Evolutionary conservation across 2,797 vertebrate species (phyloP).

Genomic region (Malacoctenus gilli): DNA sequence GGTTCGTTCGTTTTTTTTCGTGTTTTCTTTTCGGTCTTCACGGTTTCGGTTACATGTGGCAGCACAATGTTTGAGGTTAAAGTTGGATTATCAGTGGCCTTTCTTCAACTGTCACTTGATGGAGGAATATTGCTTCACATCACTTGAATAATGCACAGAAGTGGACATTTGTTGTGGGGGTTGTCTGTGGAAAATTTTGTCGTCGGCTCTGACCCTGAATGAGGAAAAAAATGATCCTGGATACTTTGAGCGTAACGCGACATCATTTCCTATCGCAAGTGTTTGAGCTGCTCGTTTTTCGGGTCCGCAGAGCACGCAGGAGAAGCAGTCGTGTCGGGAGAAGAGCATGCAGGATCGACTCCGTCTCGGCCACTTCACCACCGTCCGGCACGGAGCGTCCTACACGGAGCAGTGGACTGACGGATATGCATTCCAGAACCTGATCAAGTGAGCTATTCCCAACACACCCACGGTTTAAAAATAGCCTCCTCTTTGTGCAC

Average conservation of each 20-base stretch:
- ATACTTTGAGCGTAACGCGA: no score
- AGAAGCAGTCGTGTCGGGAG: constrained; percentile 97
- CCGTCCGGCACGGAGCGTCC: constrained; percentile 96
- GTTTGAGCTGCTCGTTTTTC: neutral
- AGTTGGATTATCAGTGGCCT: neutral
- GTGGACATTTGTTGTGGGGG: no score
- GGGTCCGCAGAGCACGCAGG: constrained; percentile 84
- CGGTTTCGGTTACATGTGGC: neutral
- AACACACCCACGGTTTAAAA: neutral
- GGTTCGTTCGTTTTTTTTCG: constrained; percentile 20
- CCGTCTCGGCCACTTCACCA: constrained; percentile 98
- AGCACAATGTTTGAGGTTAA: constrained; percentile 1
- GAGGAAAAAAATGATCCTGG: no score
- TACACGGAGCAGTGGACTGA: constrained; percentile 99
- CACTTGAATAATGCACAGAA: no score
- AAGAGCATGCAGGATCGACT: constrained; percentile 99
- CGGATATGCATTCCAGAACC: constrained; percentile 99
- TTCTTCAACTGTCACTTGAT: no score
- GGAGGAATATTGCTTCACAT: no score
- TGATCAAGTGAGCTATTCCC: constrained; percentile 91
- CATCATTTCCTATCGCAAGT: neutral
- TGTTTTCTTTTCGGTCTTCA: neutral
- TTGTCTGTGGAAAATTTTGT: no score
- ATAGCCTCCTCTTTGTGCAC: no score
- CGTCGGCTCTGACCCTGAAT: no score